Evolutionary conservation across 2,113 vertebrate genomes (phyloP), one percentile per base, ranked within the genome.

Genomic region (Leptobrachium ailaonicum): DNA sequence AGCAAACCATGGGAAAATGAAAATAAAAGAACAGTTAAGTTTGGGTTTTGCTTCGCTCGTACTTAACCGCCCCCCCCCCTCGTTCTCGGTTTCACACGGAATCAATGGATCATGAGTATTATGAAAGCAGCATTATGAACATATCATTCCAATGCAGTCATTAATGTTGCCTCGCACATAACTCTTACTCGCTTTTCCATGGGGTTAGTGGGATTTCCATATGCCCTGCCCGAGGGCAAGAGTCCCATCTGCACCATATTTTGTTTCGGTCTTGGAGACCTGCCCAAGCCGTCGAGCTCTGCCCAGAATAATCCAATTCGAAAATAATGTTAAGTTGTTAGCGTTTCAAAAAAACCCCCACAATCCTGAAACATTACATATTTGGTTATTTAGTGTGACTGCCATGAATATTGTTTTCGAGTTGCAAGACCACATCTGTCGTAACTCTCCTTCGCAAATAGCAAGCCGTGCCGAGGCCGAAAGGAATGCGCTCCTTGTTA

Each of bases 301-400:
- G 78, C 78, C 71, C 78, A 80, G 53, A 80, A 80, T 80, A 80
- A 80, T 80, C 71, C 78, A 80, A 80, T 80, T 74, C 78, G 67
- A 32, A 66, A 80, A 71, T 67, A 80, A 73, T 69, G 78, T 80
- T 74, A 74, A 80, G 53, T 68, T 43, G 71, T 80, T 80, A 74
- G 74, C 66, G 78, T 74, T 54, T 68, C 50, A 80, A 80, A 80
- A 80, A 32, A 32, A 32, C 0, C 20, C 20, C 78, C 78, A 45
- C 78, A 80, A 74, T 74, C 47, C 71, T 68, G 78, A 74, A 80
- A 80, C 71, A 67, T 74, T 58, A 73, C 71, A 80, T 80, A 74
- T 80, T 80, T 72, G 72, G 77, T 56, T 79, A 62, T 68, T 79
- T 80, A 80, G 71, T 68, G 78, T 45, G 68, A 74, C 71, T 74